Base-by-base conservation (phyloP, 2,113 vertebrate genomes). In the Prunella himalayana region DNA sequence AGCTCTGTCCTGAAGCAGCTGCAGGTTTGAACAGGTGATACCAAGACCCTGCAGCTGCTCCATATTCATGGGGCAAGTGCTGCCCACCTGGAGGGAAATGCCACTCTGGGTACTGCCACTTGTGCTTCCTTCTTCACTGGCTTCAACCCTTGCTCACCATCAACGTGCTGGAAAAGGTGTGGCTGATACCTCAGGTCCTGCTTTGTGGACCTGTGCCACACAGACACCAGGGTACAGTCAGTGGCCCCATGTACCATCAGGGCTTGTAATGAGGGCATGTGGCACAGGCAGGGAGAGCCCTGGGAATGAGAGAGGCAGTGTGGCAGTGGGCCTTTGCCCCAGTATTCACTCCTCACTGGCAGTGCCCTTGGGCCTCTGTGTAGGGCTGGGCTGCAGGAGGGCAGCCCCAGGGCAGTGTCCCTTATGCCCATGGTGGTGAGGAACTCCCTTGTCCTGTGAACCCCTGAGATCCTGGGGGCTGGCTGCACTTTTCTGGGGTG, bases 231-330 rank as follows among this genome's bases (percentile, higher is more conserved):
- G 20, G 15, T 64, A 47, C 23, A 27, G 6, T 68, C 44, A 27
- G 3, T 2, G 1, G 15, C 31, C 12, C 20, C 0, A 1, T 8
- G 44, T 44, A 10, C 10, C 2, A 1, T 18, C 42, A 28, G 1
- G 4, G 20, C 44, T 71, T 64, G 10, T 45, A 41, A 33, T n/a
- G 22, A 65, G 24, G 8, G 24, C 15, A 6, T 18, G 14, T 16
- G 15, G 13, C 49, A 68, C 0, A 4, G 71, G 24, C 31, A 60
- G n/a, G 41, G n/a, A 2, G 1, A 77, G 47, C 10, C 53, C 60
- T 23, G 23, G 69, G 30, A 10, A 27, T n/a, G 13, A 59, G 78
- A 10, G 37, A 35, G 25, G 10, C n/a, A 49, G 27, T 0, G 0
- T 7, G 9, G 12, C 1, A 2, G 9, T 11, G 6, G 45, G 6